Base-by-base conservation (phyloP, 2,797 vertebrate genomes). In the Manis pentadactyla region DNA sequence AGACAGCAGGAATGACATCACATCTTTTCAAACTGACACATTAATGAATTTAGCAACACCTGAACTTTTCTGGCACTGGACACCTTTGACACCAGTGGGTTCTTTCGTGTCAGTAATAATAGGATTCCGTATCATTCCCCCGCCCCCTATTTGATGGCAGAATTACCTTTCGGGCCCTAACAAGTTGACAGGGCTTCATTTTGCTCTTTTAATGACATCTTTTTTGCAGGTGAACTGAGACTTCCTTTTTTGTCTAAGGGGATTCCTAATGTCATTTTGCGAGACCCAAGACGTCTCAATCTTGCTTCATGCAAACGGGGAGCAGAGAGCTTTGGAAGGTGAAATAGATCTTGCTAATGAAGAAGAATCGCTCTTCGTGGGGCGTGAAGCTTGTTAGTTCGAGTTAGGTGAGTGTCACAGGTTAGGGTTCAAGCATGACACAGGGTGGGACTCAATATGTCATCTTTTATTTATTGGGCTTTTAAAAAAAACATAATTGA, bases 31-130 rank as follows among this genome's bases (percentile, higher is more conserved):
- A 97, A 99, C 98, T 99, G 98, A 99, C 99, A 99, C 98, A 98
- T 99, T 99, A 99, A 99, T 99, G 99, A 99, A 99, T 99, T 99
- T 99, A 99, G 99, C 99, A 99, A 99, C 99, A 99, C 99, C 99
- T 99, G 99, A 99, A 99, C 99, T 99, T 99, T 98, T 99, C 98
- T 98, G 98, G 98, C 96, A 98, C 98, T 93, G 91, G 97, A 97
- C 99, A 99, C 99, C 99, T 99, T 99, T 99, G 99, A 99, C 99
- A 98, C 95, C 90, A 98, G 98, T 98, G 99, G 98, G 98, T 98
- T 98, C 98, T 97, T 98, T 96, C 81, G 97, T 99, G 99, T 99
- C 99, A 99, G 98, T 99, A 99, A 99, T 99, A 99, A 99, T 99
- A 99, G 99, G 99, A 99, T 99, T 98, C 98, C 98, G 97, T 99